These are phyloP conservation scores for Bothrops jararaca DNA, from an alignment of 2,113 vertebrate species.

Conservation along the genomic window DNA sequence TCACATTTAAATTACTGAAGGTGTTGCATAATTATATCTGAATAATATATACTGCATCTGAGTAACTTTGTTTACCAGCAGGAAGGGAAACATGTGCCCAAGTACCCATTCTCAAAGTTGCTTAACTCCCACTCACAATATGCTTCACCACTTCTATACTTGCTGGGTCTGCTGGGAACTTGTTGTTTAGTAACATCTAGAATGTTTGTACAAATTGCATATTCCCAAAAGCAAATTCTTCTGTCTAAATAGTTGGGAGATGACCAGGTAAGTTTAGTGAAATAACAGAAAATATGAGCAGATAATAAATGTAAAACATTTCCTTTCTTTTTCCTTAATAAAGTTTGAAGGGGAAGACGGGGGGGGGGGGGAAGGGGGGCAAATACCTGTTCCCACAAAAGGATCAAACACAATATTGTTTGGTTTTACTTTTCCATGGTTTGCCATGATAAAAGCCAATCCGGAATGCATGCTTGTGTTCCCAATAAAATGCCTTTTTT, in stretches of 20 bases:
- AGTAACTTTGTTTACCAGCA: background rate
- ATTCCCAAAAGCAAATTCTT: background rate
- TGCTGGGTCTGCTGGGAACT: background rate
- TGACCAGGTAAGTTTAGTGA: background rate
- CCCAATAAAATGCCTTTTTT: constrained; percentile 97
- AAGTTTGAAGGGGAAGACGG: background rate
- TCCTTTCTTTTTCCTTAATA: background rate
- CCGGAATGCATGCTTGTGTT: constrained; percentile 98
- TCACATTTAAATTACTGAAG: background rate
- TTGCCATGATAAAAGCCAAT: constrained; percentile 95
- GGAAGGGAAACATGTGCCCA: background rate
- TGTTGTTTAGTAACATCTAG: background rate
- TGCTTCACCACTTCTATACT: background rate
- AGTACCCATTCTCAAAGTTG: background rate
- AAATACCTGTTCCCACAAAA: constrained; percentile 95
- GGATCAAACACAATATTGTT: constrained; percentile 93
- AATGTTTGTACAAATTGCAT: background rate
- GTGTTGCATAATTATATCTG: background rate
- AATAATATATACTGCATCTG: background rate
- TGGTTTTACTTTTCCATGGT: constrained; percentile 90
- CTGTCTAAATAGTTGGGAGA: background rate
- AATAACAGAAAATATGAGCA: background rate
- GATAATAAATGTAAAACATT: background rate
- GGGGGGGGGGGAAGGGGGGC: background rate
- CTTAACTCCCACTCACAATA: background rate